Evolutionary conservation across 2,113 vertebrate species (phyloP), one percentile per base, ranked within the genome.

Genomic region (Potamarius usumacintae): DNA sequence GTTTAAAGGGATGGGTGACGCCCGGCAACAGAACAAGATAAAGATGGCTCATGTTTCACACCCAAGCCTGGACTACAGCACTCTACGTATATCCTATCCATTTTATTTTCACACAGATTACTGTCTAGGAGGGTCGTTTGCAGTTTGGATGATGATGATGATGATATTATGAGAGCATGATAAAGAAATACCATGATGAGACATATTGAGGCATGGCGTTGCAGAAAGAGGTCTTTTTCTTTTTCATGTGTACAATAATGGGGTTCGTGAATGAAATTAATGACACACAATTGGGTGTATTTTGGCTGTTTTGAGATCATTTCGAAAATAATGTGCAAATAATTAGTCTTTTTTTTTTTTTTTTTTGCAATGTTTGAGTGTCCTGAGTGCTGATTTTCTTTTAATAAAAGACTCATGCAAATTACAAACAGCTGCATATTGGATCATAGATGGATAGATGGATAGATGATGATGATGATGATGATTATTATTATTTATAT

Each of bases 1-100:
- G 84, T 89, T 89, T 89, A 89, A 89, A 89, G 84, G 60, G 88
- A 60, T 8, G 79, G 69, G 79, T 69, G 57, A 89, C 88, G 63
- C 57, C 72, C 82, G n/a, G 62, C 82, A 67, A 83, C 82, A 83
- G 62, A 27, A 27, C 20, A 6, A 58, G 55, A 80, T 80, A 79
- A 79, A 79, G 77, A 79, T 55, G 52, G 77, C n/a, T 79, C 52
- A 18, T 0, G n/a, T 17, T 57, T 55, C 27, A 34, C 78, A 80
- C 27, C 53, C 78, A 27, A 78, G 15, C 9, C 25, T 10, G 5
- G 5, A 58, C 55, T 34, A 42, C 57, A 62, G 8, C 30, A 12
- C 27, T 60, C 15, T 42, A 30, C 30, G 30, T 30, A 34, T 60
- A 42, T 14, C 57, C 57, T 82, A 25, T 48, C 14, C 42, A 25